Evolutionary conservation across 2,888 invertebrate genomes (phyloP), one percentile per base, ranked within the genome.

Genomic region (Spicauda simplicius): DNA sequence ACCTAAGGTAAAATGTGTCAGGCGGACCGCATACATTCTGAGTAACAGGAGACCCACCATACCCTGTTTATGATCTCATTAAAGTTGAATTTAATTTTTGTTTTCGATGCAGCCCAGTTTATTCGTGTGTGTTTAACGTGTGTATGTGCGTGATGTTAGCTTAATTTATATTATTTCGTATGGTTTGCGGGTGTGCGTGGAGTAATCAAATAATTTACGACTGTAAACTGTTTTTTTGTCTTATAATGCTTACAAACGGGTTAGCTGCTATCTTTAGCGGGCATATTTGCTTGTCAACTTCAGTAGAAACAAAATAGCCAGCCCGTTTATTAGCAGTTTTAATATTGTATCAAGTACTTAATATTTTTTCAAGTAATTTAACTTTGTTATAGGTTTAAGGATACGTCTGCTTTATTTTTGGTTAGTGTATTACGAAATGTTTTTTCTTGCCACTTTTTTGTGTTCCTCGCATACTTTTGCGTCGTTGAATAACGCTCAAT

Each of bases 41-140:
- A 33, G 50, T 37, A 20, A 41, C 53, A 41, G 11, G 59, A 54
- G 61, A 61, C 50, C 53, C 53, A 54, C 45, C 50, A 50, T 59
- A 30, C 53, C 53, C 61, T 61, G 20, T 54, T 41, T 50, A 25
- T 61, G 61, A 61, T 61, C 61, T 61, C 61, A 61, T 53, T 53
- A 33, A 61, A 41, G 37, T 33, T 53, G 52, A 52, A 14, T 53
- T 11, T 25, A 25, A 25, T 25, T 25, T 25, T 25, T 25, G 25
- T 59, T 61, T 54, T n/a, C 33, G 20, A 54, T 61, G 11, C 61
- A 53, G 33, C 60, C 52, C 52, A 41, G 53, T 61, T 53, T 61
- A 33, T 41, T 41, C 14, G 30, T 25, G 61, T 16, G 37, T 20
- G 0, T 10, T 18, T 19, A 14, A 8, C 54, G 25, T 25, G 37